Base-by-base conservation (phyloP, 2,888 invertebrate genomes). In the Eretmocerus hayati region DNA sequence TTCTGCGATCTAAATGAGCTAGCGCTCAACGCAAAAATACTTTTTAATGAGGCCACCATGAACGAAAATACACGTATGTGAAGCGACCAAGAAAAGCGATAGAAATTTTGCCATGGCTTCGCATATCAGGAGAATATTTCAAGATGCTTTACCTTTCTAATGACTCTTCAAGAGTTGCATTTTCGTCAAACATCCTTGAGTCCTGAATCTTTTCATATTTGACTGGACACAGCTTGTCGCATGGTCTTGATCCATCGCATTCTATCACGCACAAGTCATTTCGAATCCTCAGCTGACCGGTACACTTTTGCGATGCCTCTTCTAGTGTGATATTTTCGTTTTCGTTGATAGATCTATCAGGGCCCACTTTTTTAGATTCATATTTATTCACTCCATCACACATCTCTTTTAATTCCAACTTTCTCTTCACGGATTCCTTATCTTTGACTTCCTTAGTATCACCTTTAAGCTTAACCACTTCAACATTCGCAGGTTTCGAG, bases 191-290 rank as follows among this genome's bases (percentile, higher is more conserved):
- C 42, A 65, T 64, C 23, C 62, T 62, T 0, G 65, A 66, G 37
- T 71, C 67, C 9, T 65, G 66, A 30, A 65, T 60, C 42, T 63
- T 69, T n/a, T 71, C 70, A 21, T 56, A 63, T 46, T 70, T 70
- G 0, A 67, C 61, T 0, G 66, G 67, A 11, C 62, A 67, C 3
- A 64, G 38, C 52, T 67, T 69, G 43, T 66, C 66, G 30, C 64
- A 60, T 0, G 64, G 59, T 5, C 61, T 60, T n/a, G 58, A 63
- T 3, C 63, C 62, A 22, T 65, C 64, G 16, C 64, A 63, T 39
- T 67, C 67, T 3, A 64, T 62, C 2, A 62, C 59, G n/a, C n/a
- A n/a, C n/a, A 67, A 55, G 52, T 70, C 69, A 20, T 66, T 67
- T 4, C 67, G 62, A 2, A 65, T 64, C 19, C 67, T 53, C 26